Evolutionary conservation across 2,888 invertebrate species (phyloP).

Genomic region (Hydriomena furcata): DNA sequence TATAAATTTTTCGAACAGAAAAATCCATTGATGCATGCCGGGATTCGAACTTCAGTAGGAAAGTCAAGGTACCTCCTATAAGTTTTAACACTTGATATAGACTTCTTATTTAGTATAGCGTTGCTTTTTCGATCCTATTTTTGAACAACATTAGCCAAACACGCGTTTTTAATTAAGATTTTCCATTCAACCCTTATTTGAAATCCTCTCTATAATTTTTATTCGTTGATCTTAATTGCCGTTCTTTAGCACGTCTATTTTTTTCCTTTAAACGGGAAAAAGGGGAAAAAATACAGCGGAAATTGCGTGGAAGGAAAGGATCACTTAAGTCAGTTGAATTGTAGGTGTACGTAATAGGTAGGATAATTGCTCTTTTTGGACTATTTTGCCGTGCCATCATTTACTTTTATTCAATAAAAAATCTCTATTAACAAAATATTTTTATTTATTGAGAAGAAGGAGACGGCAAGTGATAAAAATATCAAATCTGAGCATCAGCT

Average conservation of each 20-base stretch:
- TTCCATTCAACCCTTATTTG: slow-evolving; percentile 47
- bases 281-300: too few relatives aligned
- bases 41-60: too few relatives aligned
- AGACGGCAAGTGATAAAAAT: too few relatives aligned
- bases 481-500: too few relatives aligned
- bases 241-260: slow-evolving; percentile 51
- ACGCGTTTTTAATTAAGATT: slow-evolving; percentile 35
- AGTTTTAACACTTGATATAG: too few relatives aligned
- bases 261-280: slow-evolving; percentile 54
- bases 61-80: too few relatives aligned
- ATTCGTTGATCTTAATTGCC: slow-evolving; percentile 69
- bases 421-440: too few relatives aligned
- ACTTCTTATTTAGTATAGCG: too few relatives aligned
- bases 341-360: slow-evolving; percentile 54
- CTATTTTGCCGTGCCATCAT: slow-evolving; percentile 45
- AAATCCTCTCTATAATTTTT: slow-evolving; percentile 56
- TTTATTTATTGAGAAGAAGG: too few relatives aligned
- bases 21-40: too few relatives aligned
- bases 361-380: slow-evolving; percentile 63
- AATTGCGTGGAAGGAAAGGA: slow-evolving; percentile 73
- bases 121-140: slow-evolving; percentile 31
- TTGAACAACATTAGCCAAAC: slow-evolving; percentile 36
- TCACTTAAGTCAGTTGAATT: slow-evolving; percentile 59
- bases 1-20: too few relatives aligned
- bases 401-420: slow-evolving; percentile 4